These are phyloP conservation scores for Pentamera pediparva DNA, from an alignment of 53 echinoderm and acorn worm species.

Conservation along the genomic window DNA sequence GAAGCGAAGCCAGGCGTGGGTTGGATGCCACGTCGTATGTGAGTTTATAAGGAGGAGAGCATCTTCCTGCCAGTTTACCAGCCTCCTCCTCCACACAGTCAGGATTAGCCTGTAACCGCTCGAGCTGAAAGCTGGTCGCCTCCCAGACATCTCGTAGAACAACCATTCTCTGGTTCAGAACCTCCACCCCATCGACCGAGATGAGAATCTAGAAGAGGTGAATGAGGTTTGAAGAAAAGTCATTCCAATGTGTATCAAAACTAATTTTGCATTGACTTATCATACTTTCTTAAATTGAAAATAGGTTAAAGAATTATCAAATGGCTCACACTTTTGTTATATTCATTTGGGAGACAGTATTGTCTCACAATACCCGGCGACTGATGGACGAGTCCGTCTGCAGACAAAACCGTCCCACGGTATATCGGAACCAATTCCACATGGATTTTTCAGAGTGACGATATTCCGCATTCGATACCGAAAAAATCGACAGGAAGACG, in stretches of 20 bases:
- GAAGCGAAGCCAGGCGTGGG: conserved; percentile 18
- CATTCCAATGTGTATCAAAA: too few relatives aligned
- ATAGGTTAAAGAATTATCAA: background rate
- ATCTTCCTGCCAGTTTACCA: conserved; percentile 51
- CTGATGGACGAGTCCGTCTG: too few relatives aligned
- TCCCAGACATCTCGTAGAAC: conserved; percentile 83
- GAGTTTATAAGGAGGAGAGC: conserved; percentile 74
- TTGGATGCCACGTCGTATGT: conserved; percentile 63
- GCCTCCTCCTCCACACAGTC: conserved; percentile 76
- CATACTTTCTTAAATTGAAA: too few relatives aligned
- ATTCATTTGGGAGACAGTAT: too few relatives aligned
- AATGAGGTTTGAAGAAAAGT: background rate
- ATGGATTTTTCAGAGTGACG: too few relatives aligned
- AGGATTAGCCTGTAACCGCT: conserved; percentile 80
- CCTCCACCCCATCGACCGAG: conserved; percentile 45
- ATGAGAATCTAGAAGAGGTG: conserved; percentile 44
- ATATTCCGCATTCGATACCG: too few relatives aligned
- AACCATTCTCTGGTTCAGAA: conserved; percentile 63
- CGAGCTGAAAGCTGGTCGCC: conserved; percentile 85
- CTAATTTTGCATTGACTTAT: too few relatives aligned
- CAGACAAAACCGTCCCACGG: too few relatives aligned
- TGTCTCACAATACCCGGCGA: too few relatives aligned
- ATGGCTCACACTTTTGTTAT: background rate
- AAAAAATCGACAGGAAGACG: too few relatives aligned
- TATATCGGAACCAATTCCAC: too few relatives aligned